Conservation (phyloP, 1,140 invertebrate genomes). For the Drosophila lacertosa region DNA sequence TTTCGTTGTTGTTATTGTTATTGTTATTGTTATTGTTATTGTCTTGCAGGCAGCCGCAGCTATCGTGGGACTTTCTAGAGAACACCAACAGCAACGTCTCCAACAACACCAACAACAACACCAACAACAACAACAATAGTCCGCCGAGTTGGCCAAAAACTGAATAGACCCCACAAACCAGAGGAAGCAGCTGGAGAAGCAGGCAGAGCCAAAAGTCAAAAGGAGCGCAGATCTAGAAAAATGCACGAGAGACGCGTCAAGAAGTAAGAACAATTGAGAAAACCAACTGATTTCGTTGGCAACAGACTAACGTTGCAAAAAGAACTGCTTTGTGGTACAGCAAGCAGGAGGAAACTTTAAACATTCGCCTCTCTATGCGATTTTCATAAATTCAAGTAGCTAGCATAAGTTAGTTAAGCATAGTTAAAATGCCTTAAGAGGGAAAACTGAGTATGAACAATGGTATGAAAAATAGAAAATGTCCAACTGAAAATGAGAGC, state of each 20-base stretch:
- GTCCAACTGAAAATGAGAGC: background rate
- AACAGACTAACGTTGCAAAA: conserved; percentile 13
- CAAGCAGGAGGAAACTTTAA: too few species aligned
- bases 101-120: too few species aligned
- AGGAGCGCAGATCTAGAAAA: conserved; percentile 1
- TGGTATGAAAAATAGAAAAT: too few species aligned
- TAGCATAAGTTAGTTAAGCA: too few species aligned
- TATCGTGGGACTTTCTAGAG: conserved; percentile 56
- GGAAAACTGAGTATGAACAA: too few species aligned
- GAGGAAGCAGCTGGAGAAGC: background rate
- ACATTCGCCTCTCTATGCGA: too few species aligned
- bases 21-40: conserved; percentile 20
- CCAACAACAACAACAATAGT: conserved; percentile 32
- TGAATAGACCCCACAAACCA: conserved; percentile 8
- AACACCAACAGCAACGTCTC: too few species aligned
- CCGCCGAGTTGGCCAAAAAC: conserved; percentile 7
- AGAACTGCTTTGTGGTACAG: too few species aligned
- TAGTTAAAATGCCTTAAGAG: too few species aligned
- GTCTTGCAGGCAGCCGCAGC: conserved; percentile 52
- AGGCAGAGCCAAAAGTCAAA: conserved; percentile 29
- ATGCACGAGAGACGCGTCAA: conserved; percentile 83
- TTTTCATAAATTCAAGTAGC: too few species aligned
- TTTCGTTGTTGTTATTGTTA: conserved; percentile 21
- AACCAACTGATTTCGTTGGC: conserved; percentile 1
- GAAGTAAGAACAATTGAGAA: conserved; percentile 60